These are phyloP conservation scores for Leucopsar rothschildi DNA, from an alignment of 2,113 vertebrate species.

Conservation along the genomic window DNA sequence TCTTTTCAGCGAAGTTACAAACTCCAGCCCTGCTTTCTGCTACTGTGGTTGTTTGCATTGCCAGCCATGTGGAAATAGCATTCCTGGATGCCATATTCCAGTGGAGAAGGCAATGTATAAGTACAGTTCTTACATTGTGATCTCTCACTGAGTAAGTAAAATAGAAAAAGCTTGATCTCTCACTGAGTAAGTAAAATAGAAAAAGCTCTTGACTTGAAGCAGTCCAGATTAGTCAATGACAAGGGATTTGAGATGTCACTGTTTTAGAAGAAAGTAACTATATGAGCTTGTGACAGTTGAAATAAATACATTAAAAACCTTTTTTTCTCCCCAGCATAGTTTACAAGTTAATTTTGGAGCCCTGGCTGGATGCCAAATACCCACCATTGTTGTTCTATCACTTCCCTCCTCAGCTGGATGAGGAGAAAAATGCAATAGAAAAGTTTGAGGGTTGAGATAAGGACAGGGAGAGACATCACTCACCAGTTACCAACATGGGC, in stretches of 20 bases:
- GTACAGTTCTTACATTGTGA: background rate
- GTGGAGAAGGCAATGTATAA: accelerated
- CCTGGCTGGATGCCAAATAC: background rate
- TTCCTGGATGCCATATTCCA: background rate
- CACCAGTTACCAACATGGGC: background rate
- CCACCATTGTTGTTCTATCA: background rate
- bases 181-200: background rate
- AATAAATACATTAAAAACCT: background rate
- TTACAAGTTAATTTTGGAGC: background rate
- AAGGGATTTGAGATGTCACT: background rate
- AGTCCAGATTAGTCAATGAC: background rate
- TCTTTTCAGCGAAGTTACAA: background rate
- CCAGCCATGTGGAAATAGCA: background rate
- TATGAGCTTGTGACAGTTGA: background rate
- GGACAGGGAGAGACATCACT: background rate
- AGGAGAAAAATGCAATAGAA: background rate
- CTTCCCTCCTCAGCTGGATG: background rate
- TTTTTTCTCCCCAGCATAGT: background rate
- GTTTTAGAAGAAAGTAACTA: background rate
- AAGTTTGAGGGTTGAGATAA: background rate
- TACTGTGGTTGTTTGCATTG: background rate
- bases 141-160: background rate
- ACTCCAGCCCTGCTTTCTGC: background rate
- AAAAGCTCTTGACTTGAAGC: background rate
- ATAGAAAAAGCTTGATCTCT: background rate